A percentile compares a stretch with the other conserved stretches of the same genome.
These are phyloP conservation scores for Chroicocephalus ridibundus DNA, from an alignment of 2,113 vertebrate species.

Conservation along the genomic window DNA sequence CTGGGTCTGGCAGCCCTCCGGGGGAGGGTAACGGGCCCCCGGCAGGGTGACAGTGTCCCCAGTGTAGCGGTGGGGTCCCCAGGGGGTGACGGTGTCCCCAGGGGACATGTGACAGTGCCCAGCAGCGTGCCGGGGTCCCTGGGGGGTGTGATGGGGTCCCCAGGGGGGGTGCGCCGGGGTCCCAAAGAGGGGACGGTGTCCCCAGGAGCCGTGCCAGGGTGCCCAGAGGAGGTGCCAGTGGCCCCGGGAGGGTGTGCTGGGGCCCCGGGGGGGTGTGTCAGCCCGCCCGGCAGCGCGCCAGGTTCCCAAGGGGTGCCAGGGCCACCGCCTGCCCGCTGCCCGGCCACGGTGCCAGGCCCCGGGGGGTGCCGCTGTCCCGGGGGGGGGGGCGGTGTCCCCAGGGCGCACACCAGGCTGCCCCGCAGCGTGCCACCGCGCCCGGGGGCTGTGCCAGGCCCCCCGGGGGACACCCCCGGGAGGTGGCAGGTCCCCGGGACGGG, in stretches of 20 bases:
- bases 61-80: not conserved
- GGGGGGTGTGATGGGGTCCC: not conserved
- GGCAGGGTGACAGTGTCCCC: not conserved
- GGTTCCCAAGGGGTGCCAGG: not conserved
- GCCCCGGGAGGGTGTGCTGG: not conserved
- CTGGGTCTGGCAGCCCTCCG: no score
- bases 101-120: accelerated
- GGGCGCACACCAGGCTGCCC: no score
- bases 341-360: not conserved
- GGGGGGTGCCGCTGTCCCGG: not conserved
- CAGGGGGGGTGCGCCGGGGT: accelerated
- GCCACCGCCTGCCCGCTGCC: not conserved
- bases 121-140: not conserved
- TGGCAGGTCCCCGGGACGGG: not conserved
- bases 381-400: no score
- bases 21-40: not conserved
- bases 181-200: not conserved
- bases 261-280: not conserved
- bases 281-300: not conserved
- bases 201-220: no score
- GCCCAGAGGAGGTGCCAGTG: no score
- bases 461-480: not conserved
- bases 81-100: not conserved
- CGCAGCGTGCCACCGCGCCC: not conserved
- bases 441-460: not conserved